Evolutionary conservation across 1,140 invertebrate genomes (phyloP), one percentile per base, ranked within the genome.

Genomic region (Rhagoletis zephyria): DNA sequence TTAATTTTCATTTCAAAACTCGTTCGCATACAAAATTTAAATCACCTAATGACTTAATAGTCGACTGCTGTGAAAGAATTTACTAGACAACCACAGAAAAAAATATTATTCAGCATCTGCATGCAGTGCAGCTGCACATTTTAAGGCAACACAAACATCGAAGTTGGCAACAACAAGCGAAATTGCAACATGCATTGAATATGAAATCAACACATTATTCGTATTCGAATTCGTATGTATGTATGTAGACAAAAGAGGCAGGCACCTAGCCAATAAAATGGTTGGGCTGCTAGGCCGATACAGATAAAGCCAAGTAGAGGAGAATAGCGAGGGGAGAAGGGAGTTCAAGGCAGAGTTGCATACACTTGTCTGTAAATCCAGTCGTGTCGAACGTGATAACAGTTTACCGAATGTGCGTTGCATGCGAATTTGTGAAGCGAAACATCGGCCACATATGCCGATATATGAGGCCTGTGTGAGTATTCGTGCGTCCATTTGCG

Each of bases 1-100:
- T 81, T 59, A 81, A 81, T 81, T 56, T 81, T 19, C 74, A 81
- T 16, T 81, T 81, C 45, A n/a, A 59, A 81, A 81, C 19, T 19
- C 45, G 6, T 56, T 3, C 16, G n/a, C 48, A 16, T 9, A 51
- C 48, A 81, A 81, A 81, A 19, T 56, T 70, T 51, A 81, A 81
- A 59, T 81, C 74, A 81, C 74, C 45, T 81, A 81, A 81, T 81
- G 74, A 81, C 74, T 81, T 81, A 81, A 81, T 81, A 81, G 74
- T 16, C 48, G 48, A 51, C 19, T 81, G 74, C 19, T 19, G 16
- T 56, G 74, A 30, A 56, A 30, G 74, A 56, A 81, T 81, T 12
- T 30, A n/a, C 48, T 42, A 81, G 42, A 14, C 19, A n/a, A 81
- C 3, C 51, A 10, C 45, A 56, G 19, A 56, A 81, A 81, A 81